Percentiles rank a stretch among this genome's conserved stretches.
Evolutionary conservation across 2,888 invertebrate genomes (phyloP).

Genomic region (Sinelater perroti): DNA sequence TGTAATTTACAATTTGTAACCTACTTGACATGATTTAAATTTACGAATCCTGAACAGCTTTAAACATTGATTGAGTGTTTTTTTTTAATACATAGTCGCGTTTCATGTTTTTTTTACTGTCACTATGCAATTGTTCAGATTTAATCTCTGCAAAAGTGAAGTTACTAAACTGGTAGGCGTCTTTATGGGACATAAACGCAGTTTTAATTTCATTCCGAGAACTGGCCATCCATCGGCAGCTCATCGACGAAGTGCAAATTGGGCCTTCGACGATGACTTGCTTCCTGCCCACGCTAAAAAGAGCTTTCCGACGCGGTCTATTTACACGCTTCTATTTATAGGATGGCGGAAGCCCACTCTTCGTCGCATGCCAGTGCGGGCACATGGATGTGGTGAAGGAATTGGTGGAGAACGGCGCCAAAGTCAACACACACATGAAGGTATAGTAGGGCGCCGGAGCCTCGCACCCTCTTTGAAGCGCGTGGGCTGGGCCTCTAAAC

Average conservation of each 20-base stretch:
- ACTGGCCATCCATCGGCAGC: neutral
- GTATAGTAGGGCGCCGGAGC: conserved; percentile 59
- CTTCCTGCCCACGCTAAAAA: conserved; percentile 6
- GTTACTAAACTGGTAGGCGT: too few species aligned
- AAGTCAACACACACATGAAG: conserved; percentile 85
- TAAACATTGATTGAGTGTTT: too few species aligned
- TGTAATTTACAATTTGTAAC: too few species aligned
- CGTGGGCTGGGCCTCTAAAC: neutral
- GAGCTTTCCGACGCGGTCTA: conserved; percentile 24
- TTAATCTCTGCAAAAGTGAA: too few species aligned
- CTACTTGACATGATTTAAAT: too few species aligned
- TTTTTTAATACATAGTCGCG: too few species aligned
- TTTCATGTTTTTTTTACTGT: too few species aligned
- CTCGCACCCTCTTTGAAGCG: neutral
- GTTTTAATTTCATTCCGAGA: too few species aligned
- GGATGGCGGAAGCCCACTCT: conserved; percentile 96
- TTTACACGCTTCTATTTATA: conserved; percentile 55
- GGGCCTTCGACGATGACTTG: neutral
- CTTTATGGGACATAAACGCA: too few species aligned
- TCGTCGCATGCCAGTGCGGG: conserved; percentile 92
- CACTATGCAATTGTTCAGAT: too few species aligned
- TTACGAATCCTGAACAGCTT: too few species aligned
- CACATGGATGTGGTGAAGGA: conserved; percentile 88
- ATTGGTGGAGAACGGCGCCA: conserved; percentile 81
- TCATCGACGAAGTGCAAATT: neutral